Evolutionary conservation across 2,888 invertebrate species (phyloP), one percentile per base, ranked within the genome.

Genomic region (Brachyptera risi): DNA sequence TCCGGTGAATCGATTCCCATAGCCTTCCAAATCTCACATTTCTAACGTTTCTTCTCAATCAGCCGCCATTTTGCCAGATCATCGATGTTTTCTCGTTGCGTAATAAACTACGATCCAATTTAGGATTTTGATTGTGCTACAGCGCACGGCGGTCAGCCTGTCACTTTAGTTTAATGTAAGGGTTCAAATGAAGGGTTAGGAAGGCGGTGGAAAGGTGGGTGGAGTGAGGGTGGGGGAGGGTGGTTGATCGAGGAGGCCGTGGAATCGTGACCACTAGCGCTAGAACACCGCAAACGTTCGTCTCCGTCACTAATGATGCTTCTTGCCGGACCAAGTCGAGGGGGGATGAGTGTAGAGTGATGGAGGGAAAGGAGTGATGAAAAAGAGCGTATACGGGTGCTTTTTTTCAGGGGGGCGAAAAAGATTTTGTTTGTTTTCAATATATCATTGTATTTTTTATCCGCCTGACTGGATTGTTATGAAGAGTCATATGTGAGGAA

Each of bases 271-370:
- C 15, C 9, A 0, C 26, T 23, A 26, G 38, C 38, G 21, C n/a
- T 17, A 27, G 35, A 4, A 31, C 21, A 19, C 35, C 27, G 9
- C 35, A 19, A 51, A 17, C 5, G 56, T 26, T 35, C 21, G 37
- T 35, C 19, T 35, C 56, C 19, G 9, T 11, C 56, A 2, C 56
- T 56, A 56, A 56, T 56, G 56, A 56, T 56, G 56, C 38, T 17
- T 26, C 56, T 56, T 56, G 37, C 15, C 19, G n/a, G 9, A n/a
- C 2, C 50, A 23, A 19, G 47, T 9, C n/a, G 19, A 17, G 19
- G 3, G 47, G 4, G 47, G 5, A 23, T n/a, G 9, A 15, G 9
- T n/a, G n/a, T n/a, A n/a, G n/a, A 19, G 19, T 21, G 47, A 21
- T 4, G n/a, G 21, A 15, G 47, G 21, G 47, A 51, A 2, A 31